Conservation (phyloP, 53 echinoderm and acorn worm species). For the Crossaster papposus region DNA sequence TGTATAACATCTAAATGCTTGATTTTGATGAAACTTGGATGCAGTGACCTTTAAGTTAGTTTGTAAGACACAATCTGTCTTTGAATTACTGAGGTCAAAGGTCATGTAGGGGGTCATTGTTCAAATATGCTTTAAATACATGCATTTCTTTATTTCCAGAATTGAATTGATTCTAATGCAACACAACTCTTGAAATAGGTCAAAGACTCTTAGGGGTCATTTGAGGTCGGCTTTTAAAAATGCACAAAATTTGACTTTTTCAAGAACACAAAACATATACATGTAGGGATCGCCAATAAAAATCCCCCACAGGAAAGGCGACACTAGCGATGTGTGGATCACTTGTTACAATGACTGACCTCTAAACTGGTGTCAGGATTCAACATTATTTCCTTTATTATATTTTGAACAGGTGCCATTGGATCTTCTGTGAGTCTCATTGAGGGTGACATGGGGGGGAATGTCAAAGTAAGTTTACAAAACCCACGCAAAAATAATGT, state of each 20-base stretch:
- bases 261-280: no score
- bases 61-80: no score
- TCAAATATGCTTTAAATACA: not conserved
- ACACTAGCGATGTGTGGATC: no score
- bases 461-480: slow-evolving; percentile 18
- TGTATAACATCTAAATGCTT: no score
- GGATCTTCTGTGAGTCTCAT: slow-evolving; percentile 36
- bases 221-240: not conserved
- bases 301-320: no score
- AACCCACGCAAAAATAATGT: no score
- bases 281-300: no score
- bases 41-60: not conserved
- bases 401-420: slow-evolving; percentile 17
- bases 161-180: not conserved
- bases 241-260: no score
- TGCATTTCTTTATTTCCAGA: not conserved
- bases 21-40: no score
- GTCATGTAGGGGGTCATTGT: no score
- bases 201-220: not conserved
- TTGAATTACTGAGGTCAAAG: no score
- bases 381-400: not conserved
- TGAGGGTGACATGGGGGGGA: slow-evolving; percentile 37
- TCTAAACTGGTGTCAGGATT: not conserved
- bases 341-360: not conserved
- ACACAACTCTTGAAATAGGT: not conserved